These are phyloP conservation scores for Calephelis virginiensis DNA, from an alignment of 1,140 invertebrate genomes.

Conservation along the genomic window DNA sequence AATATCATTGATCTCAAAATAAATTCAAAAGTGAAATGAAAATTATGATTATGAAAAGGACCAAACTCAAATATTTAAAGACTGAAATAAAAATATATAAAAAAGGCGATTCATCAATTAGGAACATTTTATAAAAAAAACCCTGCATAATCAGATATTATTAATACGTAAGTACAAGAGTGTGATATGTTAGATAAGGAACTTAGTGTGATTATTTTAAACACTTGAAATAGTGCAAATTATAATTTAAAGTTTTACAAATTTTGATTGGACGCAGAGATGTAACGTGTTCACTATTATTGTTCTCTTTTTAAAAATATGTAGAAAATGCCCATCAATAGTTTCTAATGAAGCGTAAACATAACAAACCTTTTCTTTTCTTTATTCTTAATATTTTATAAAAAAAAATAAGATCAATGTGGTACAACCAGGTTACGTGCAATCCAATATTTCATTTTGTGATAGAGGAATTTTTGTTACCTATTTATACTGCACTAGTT, in stretches of 20 bases:
- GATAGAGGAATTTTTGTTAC: too few species aligned
- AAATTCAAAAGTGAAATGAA: too few species aligned
- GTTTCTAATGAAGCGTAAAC: too few species aligned
- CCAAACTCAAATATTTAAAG: not conserved
- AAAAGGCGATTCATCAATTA: not conserved
- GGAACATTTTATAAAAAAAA: not conserved
- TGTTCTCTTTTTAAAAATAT: not conserved
- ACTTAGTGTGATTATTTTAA: not conserved
- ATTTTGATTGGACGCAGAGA: not conserved
- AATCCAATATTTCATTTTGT: too few species aligned
- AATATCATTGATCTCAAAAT: too few species aligned
- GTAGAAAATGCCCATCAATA: too few species aligned
- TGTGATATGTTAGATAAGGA: slow-evolving; percentile 11
- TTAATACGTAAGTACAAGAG: not conserved
- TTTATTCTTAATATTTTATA: too few species aligned
- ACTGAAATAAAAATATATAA: not conserved
- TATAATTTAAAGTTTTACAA: not conserved
- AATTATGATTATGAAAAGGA: too few species aligned
- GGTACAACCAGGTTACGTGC: too few species aligned
- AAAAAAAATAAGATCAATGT: too few species aligned
- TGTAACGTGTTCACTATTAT: not conserved
- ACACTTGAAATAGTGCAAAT: not conserved
- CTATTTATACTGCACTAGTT: too few species aligned
- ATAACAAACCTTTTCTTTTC: too few species aligned
- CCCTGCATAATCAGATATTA: slow-evolving; percentile 1